Evolutionary conservation across 1,140 invertebrate genomes (phyloP).

Genomic region (Maconellicoccus hirsutus): DNA sequence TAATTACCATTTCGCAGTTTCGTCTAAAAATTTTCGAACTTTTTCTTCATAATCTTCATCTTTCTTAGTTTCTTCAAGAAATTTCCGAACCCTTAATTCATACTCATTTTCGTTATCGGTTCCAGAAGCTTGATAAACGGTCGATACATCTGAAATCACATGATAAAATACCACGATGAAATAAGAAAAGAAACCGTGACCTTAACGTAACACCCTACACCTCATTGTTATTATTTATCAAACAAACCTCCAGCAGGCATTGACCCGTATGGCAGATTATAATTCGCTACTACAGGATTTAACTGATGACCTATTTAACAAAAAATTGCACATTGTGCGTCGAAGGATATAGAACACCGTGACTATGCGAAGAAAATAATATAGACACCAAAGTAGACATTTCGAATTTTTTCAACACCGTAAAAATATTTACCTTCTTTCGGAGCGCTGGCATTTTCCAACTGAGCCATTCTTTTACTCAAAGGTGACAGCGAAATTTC

Average conservation of each 20-base stretch:
- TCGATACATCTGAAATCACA: not conserved
- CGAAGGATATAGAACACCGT: no score
- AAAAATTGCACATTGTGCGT: no score
- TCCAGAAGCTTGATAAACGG: not conserved
- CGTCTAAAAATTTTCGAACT: slow-evolving; percentile 65
- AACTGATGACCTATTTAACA: no score
- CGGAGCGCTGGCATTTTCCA: slow-evolving; percentile 15
- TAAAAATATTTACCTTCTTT: slow-evolving; percentile 12
- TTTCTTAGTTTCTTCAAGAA: slow-evolving; percentile 63
- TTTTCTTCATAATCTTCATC: slow-evolving; percentile 73
- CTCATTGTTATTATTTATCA: not conserved
- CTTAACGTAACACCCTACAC: not conserved
- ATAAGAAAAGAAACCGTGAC: no score
- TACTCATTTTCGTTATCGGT: slow-evolving; percentile 40
- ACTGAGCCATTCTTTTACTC: slow-evolving; percentile 54
- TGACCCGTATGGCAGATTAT: no score
- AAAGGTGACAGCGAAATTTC: slow-evolving; percentile 60
- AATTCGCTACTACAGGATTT: no score
- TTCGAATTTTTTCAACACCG: no score
- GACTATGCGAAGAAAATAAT: no score
- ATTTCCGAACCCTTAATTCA: slow-evolving; percentile 58
- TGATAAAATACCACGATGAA: no score
- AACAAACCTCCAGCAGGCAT: not conserved
- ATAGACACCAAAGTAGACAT: no score
- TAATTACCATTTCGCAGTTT: slow-evolving; percentile 58